Percentiles rank a stretch among this genome's conserved stretches.
phyloP scores from a whole-genome alignment of 2,888 invertebrate species.

The Zonitis immaculata region DNA sequence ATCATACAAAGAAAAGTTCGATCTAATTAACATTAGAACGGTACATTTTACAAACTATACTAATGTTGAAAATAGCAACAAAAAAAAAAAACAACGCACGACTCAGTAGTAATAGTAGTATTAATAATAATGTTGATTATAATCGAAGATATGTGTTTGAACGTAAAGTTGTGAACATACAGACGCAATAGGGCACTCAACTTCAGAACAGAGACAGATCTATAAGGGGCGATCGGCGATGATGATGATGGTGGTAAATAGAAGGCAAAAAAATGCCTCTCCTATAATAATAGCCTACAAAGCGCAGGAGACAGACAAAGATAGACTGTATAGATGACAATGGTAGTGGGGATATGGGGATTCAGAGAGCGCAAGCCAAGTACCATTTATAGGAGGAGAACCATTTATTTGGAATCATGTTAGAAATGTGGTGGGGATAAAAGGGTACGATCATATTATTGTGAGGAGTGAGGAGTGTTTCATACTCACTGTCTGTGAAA shows the following conservation, averaged over 20 bases:
- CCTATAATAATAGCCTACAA: constrained; percentile 6
- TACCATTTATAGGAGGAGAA: no score
- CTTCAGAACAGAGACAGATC: neutral
- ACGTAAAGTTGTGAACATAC: neutral
- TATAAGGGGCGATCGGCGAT: neutral
- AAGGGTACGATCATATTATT: constrained; percentile 18
- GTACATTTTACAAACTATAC: no score
- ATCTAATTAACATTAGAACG: neutral
- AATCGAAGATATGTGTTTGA: no score
- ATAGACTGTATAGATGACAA: constrained; percentile 24
- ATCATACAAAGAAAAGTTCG: neutral
- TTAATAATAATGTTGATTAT: no score
- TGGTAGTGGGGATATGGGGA: constrained; percentile 24
- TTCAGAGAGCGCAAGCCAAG: constrained; percentile 33
- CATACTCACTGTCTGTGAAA: constrained; percentile 25
- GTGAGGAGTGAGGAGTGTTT: no score
- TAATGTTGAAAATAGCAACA: no score
- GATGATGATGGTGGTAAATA: no score
- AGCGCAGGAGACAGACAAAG: no score
- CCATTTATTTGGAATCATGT: constrained; percentile 30
- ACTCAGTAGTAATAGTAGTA: neutral
- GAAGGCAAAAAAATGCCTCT: neutral
- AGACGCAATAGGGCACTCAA: neutral
- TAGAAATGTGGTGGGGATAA: constrained; percentile 20
- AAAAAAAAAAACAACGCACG: no score